phyloP scores from a whole-genome alignment of 2,888 invertebrate genomes.

The Eudemis profundana region DNA sequence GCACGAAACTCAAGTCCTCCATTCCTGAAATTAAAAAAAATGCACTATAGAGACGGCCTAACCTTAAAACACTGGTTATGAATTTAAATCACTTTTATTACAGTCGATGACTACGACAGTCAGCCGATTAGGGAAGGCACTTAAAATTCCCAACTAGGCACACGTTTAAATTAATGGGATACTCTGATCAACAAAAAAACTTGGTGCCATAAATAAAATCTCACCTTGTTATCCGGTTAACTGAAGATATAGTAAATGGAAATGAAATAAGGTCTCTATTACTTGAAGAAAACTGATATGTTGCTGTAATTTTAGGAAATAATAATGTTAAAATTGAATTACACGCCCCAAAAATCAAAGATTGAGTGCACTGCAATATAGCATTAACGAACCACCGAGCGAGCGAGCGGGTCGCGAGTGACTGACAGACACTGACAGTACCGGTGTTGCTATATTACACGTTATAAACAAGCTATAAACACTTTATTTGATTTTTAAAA shows the following conservation, averaged over 20 bases:
- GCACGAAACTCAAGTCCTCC: slow-evolving; percentile 86
- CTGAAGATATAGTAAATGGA: slow-evolving; percentile 4
- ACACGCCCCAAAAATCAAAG: slow-evolving; percentile 41
- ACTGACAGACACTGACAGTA: slow-evolving; percentile 25
- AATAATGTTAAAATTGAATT: slow-evolving; percentile 27
- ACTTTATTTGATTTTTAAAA: not conserved
- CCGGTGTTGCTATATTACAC: slow-evolving; percentile 17
- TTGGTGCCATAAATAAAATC: slow-evolving; percentile 49
- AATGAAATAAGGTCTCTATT: not conserved
- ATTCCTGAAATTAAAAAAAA: slow-evolving; percentile 60
- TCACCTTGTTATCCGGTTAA: slow-evolving; percentile 59
- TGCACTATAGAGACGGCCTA: slow-evolving; percentile 52
- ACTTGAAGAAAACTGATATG: not conserved
- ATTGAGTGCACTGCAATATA: slow-evolving; percentile 25
- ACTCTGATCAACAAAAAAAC: slow-evolving; percentile 48
- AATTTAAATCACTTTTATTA: slow-evolving; percentile 53
- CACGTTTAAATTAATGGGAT: slow-evolving; percentile 44
- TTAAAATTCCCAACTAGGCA: slow-evolving; percentile 56
- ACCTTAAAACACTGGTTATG: slow-evolving; percentile 33
- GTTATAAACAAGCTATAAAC: not conserved
- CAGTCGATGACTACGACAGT: slow-evolving; percentile 61
- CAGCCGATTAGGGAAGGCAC: slow-evolving; percentile 48
- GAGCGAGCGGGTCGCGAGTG: slow-evolving; percentile 29
- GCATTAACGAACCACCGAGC: slow-evolving; percentile 8
- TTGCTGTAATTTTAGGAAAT: slow-evolving; percentile 13